Percentiles rank a stretch among this genome's conserved stretches.
These are phyloP conservation scores for Apostichopus japonicus DNA, from an alignment of 35 echinoderm and acorn worm species.

Conservation along the genomic window DNA sequence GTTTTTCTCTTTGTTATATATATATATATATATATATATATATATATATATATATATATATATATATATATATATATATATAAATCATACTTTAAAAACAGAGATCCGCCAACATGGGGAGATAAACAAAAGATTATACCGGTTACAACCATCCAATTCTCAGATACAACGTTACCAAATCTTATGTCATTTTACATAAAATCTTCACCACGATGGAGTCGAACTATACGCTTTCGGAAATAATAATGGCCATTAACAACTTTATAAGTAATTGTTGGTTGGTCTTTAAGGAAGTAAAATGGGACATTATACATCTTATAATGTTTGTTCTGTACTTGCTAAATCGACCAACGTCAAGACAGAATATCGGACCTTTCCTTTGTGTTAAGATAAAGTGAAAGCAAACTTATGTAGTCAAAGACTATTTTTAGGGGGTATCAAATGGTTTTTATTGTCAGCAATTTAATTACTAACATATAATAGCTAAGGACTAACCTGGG, in stretches of 20 bases:
- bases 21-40: no score
- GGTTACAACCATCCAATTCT: background rate
- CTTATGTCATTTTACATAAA: background rate
- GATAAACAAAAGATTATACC: background rate
- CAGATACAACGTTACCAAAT: background rate
- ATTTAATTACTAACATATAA: no score
- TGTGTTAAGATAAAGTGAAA: no score
- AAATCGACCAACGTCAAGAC: background rate
- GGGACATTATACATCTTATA: slow-evolving; percentile 8
- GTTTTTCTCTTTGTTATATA: no score
- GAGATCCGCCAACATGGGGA: background rate
- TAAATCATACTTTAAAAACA: no score
- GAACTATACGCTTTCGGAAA: background rate
- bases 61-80: no score
- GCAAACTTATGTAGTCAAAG: no score
- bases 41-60: no score
- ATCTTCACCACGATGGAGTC: background rate
- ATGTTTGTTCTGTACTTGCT: background rate
- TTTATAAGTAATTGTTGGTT: background rate
- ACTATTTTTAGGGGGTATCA: no score
- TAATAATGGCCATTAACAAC: background rate
- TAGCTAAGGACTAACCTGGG: no score
- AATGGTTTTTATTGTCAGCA: no score
- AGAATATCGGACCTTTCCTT: background rate
- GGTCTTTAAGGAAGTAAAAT: background rate